Conservation (phyloP, 1,140 invertebrate genomes). For the Temnothorax longispinosus region DNA sequence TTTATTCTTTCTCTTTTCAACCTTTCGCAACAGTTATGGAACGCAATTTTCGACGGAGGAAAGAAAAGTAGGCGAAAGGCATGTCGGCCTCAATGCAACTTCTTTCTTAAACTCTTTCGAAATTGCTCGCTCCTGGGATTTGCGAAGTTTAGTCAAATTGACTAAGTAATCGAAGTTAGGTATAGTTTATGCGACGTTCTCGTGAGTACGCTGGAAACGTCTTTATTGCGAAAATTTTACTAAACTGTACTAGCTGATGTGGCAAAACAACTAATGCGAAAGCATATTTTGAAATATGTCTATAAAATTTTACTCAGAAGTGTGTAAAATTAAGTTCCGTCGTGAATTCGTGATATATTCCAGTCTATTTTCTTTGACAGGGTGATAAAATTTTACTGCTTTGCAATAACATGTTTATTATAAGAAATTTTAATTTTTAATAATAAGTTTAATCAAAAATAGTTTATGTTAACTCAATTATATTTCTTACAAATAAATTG, state of each 20-base stretch:
- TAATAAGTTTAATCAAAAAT: too few species aligned
- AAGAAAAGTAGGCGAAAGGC: slow-evolving; percentile 26
- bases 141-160: slow-evolving; percentile 55
- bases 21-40: background rate
- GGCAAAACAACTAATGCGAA: background rate
- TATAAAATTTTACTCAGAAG: background rate
- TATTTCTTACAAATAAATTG: too few species aligned
- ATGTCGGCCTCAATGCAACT: slow-evolving; percentile 9
- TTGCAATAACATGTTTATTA: background rate
- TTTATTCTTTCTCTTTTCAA: background rate
- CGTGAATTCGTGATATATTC: background rate
- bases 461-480: too few species aligned
- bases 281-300: background rate
- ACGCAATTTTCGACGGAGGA: background rate
- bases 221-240: background rate
- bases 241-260: background rate
- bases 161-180: slow-evolving; percentile 54
- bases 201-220: background rate
- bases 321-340: background rate
- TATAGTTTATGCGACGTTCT: background rate
- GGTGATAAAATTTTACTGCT: background rate
- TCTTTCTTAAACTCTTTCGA: slow-evolving; percentile 55
- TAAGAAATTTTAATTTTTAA: too few species aligned
- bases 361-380: background rate
- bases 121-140: slow-evolving; percentile 66